Conservation (phyloP, 2,113 vertebrate species). For the Ammospiza nelsoni region DNA sequence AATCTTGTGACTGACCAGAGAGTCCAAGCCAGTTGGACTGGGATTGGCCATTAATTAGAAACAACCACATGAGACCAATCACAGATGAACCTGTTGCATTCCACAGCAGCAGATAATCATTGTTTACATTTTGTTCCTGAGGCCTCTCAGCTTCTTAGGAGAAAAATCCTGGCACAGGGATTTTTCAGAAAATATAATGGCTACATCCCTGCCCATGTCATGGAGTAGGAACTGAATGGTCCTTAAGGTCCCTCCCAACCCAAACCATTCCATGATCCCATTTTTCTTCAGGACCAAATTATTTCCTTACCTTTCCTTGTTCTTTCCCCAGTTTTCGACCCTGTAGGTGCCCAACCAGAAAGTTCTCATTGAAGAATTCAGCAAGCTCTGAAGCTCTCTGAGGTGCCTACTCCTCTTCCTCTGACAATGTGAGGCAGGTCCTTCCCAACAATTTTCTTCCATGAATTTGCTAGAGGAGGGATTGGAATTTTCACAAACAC, state of each 20-base stretch:
- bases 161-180: too few relatives aligned
- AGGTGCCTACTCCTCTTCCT: background rate
- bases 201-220: too few relatives aligned
- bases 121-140: too few relatives aligned
- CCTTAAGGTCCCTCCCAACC: background rate
- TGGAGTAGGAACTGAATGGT: too few relatives aligned
- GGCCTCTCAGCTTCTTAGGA: too few relatives aligned
- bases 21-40: too few relatives aligned
- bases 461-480: background rate
- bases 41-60: too few relatives aligned
- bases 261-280: background rate
- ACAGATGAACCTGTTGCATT: too few relatives aligned
- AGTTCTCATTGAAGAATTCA: background rate
- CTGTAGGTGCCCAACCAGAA: background rate
- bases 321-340: background rate
- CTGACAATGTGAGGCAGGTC: accelerated
- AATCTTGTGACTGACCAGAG: too few relatives aligned
- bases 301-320: background rate
- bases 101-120: too few relatives aligned
- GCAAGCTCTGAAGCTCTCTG: background rate
- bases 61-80: too few relatives aligned
- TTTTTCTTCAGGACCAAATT: background rate
- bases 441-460: background rate
- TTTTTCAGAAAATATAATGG: too few relatives aligned
- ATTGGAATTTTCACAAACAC: background rate